Percentiles rank a stretch among this genome's conserved stretches.
phyloP scores from a whole-genome alignment of 1,140 invertebrate genomes.

The Episyrphus balteatus region DNA sequence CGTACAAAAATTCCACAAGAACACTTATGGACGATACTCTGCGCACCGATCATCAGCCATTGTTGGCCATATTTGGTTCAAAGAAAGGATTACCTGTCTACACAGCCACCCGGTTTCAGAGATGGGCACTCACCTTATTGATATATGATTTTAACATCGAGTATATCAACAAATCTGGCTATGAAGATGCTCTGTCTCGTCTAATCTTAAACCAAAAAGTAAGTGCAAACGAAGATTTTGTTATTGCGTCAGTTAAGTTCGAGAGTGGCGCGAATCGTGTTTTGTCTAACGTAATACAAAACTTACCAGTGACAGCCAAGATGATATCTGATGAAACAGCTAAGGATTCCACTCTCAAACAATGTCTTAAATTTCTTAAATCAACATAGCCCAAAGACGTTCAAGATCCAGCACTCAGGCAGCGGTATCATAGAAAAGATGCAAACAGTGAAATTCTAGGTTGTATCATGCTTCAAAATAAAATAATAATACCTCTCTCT shows the following conservation, averaged over 20 bases:
- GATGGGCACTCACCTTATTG: conserved; percentile 16
- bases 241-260: not conserved
- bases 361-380: not conserved
- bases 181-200: conserved; percentile 15
- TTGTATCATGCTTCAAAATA: not conserved
- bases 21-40: conserved; percentile 19
- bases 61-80: conserved; percentile 18
- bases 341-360: not conserved
- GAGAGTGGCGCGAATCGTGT: conserved; percentile 2
- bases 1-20: conserved; percentile 28
- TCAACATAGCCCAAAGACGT: not conserved
- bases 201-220: conserved; percentile 4
- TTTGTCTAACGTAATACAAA: not conserved
- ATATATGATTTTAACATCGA: conserved; percentile 14
- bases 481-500: conserved; percentile 21
- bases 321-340: not conserved
- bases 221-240: conserved; percentile 1
- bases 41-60: conserved; percentile 30
- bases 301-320: not conserved
- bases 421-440: not conserved
- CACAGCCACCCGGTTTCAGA: conserved; percentile 10
- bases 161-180: conserved; percentile 8
- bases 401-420: not conserved
- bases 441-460: not conserved
- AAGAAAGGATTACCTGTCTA: conserved; percentile 12